Conservation (phyloP, 2,888 invertebrate genomes). For the Coelinius sp. region DNA sequence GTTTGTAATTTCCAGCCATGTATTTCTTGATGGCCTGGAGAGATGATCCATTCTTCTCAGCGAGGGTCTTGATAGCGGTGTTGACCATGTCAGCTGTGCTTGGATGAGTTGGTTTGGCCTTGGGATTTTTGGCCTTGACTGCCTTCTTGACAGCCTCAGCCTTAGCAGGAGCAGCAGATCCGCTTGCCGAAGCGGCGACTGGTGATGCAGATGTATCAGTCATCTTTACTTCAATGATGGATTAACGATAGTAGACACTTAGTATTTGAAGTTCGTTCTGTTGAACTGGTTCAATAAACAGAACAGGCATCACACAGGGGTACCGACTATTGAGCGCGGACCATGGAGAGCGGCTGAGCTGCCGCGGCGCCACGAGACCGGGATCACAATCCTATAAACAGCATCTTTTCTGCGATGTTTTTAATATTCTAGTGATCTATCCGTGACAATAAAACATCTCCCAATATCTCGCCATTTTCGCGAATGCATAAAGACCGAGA, state of each 20-base stretch:
- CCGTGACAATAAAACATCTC: not conserved
- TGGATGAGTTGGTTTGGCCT: conserved; percentile 70
- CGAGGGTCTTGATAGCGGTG: conserved; percentile 72
- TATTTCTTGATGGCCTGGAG: conserved; percentile 76
- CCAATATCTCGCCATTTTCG: not conserved
- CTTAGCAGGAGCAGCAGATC: conserved; percentile 23
- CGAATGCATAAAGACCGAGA: not conserved
- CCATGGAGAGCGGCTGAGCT: conserved; percentile 45
- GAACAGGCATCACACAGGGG: not conserved
- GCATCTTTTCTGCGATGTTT: not conserved
- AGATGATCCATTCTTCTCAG: conserved; percentile 75
- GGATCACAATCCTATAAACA: not conserved
- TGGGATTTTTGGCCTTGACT: conserved; percentile 52
- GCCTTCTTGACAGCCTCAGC: conserved; percentile 53
- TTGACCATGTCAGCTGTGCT: conserved; percentile 74
- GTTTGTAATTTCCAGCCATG: conserved; percentile 74
- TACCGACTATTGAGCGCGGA: conserved; percentile 35
- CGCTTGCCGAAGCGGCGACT: conserved; percentile 27
- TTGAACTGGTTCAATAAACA: not conserved
- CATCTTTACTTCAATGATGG: conserved; percentile 28
- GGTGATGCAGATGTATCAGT: conserved; percentile 31
- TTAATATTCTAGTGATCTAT: not conserved
- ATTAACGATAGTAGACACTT: no score
- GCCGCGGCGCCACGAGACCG: not conserved
- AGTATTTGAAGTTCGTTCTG: not conserved